Conservation (phyloP, 2,888 invertebrate genomes). For the Lasius fuliginosus region DNA sequence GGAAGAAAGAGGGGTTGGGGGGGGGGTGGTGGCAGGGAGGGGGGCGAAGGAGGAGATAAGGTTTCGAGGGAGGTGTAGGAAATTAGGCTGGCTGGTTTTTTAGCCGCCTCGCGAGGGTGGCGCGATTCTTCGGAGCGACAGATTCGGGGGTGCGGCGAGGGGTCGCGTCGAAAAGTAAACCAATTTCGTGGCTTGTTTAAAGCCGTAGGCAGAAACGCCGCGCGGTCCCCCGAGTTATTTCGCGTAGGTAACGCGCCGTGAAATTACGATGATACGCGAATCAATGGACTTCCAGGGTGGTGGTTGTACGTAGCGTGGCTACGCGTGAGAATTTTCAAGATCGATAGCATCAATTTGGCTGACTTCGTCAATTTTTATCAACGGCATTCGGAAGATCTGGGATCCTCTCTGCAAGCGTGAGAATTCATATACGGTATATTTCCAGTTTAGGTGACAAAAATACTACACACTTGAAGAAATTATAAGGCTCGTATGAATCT, state of each 20-base stretch:
- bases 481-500: too few species aligned
- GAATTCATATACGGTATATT: neutral
- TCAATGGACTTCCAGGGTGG: conserved; percentile 82
- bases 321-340: conserved; percentile 72
- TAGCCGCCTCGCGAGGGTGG: conserved; percentile 70
- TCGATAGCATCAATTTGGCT: conserved; percentile 47
- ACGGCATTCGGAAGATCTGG: neutral
- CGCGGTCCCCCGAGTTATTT: conserved; percentile 85
- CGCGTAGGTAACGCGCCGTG: conserved; percentile 86
- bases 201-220: conserved; percentile 79
- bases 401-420: neutral
- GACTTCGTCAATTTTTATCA: conserved; percentile 51
- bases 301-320: conserved; percentile 23
- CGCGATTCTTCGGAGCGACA: conserved; percentile 77
- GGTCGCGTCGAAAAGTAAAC: conserved; percentile 83
- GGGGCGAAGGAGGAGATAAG: conserved; percentile 38
- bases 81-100: conserved; percentile 82
- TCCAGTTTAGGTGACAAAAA: neutral
- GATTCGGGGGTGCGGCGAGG: conserved; percentile 57
- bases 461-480: neutral
- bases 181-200: conserved; percentile 86
- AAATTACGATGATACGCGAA: conserved; percentile 86
- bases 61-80: conserved; percentile 71
- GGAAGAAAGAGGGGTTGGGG: conserved; percentile 46
- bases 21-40: neutral